These are phyloP conservation scores for Clarias fuscus DNA, from an alignment of 2,797 vertebrate species.

Conservation along the genomic window DNA sequence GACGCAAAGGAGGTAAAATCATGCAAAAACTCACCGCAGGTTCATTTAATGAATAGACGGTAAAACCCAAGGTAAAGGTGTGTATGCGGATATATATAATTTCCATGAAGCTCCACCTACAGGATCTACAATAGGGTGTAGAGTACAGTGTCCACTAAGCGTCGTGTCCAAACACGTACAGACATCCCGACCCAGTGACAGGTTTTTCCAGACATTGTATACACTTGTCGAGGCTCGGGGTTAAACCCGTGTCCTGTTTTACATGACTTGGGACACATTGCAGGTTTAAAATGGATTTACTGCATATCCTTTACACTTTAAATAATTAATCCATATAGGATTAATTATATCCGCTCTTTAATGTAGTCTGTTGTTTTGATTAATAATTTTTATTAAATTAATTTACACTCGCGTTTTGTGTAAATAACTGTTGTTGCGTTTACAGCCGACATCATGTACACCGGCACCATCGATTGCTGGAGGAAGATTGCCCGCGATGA, in stretches of 20 bases:
- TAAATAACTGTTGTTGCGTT: neutral
- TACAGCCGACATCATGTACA: conserved; percentile 88
- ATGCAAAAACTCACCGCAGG: neutral
- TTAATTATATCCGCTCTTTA: neutral
- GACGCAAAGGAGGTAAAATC: conserved; percentile 81
- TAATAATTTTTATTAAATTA: neutral
- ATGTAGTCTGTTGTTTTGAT: neutral
- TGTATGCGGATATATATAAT: too few species aligned
- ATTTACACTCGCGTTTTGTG: neutral
- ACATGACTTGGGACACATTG: neutral
- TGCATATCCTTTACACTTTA: neutral
- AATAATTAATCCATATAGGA: neutral
- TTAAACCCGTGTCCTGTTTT: too few species aligned
- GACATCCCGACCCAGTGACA: too few species aligned
- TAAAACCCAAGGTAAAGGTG: too few species aligned
- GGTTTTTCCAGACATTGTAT: neutral
- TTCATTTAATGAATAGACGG: too few species aligned
- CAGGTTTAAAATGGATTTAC: neutral
- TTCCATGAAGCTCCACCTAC: too few species aligned
- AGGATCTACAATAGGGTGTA: too few species aligned
- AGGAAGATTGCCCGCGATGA: conserved; percentile 89
- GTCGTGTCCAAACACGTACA: too few species aligned
- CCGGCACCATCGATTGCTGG: conserved; percentile 91
- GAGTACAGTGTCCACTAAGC: too few species aligned
- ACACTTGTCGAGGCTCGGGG: neutral